Percentiles rank a stretch among this genome's conserved stretches.
Conservation (phyloP, 2,797 vertebrate species). For the Betta splendens region DNA sequence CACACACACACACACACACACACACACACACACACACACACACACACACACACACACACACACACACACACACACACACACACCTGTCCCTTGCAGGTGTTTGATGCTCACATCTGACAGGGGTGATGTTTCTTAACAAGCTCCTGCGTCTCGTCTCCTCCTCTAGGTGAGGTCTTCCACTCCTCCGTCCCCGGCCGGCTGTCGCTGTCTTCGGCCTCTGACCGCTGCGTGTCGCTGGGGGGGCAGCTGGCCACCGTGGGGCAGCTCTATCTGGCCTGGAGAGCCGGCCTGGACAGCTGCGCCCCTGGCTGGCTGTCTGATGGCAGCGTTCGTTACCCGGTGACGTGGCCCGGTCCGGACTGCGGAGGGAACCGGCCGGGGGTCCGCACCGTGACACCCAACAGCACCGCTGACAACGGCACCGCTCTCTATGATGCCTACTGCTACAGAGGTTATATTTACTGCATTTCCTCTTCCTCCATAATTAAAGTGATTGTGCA, state of each 20-base stretch:
- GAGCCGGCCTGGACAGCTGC: constrained; percentile 88
- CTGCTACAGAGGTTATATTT: constrained; percentile 88
- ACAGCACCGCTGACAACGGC: constrained; percentile 79
- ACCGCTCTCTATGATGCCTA: constrained; percentile 85
- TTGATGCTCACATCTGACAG: background rate
- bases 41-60: constrained; percentile 5
- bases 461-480: too few species aligned
- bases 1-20: constrained; percentile 24
- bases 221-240: constrained; percentile 84
- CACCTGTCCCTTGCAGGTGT: background rate
- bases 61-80: background rate
- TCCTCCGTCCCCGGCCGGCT: constrained; percentile 80
- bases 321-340: constrained; percentile 89
- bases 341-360: constrained; percentile 82
- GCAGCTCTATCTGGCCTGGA: constrained; percentile 93
- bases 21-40: constrained; percentile 27
- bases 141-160: constrained; percentile 8
- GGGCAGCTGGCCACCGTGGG: constrained; percentile 88
- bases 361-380: constrained; percentile 86
- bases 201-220: constrained; percentile 82
- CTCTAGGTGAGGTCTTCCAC: constrained; percentile 81
- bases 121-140: constrained; percentile 7
- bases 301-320: constrained; percentile 94
- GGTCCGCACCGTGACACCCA: constrained; percentile 83
- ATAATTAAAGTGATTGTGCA: too few species aligned